Evolutionary conservation across 2,113 vertebrate species (phyloP).

Genomic region (Leptocoma aspasia): DNA sequence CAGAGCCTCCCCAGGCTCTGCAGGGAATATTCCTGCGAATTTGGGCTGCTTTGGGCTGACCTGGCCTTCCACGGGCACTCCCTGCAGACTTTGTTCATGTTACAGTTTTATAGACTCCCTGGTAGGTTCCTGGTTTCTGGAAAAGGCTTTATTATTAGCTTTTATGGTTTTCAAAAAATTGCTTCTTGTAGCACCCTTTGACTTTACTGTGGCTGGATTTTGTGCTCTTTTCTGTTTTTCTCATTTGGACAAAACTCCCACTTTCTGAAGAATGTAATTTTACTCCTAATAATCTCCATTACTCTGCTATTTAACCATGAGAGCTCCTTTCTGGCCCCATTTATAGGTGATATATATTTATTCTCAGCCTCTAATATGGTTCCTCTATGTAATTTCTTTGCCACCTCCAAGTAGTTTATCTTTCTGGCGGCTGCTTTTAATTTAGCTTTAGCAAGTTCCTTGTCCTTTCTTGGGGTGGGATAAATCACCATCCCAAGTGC

Average conservation of each 20-base stretch:
- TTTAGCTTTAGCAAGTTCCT: neutral
- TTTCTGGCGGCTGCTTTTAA: neutral
- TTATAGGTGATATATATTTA: neutral
- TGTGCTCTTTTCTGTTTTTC: neutral
- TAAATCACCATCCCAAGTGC: neutral
- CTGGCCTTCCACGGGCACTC: neutral
- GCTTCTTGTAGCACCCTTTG: neutral
- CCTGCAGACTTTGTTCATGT: neutral
- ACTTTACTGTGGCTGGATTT: neutral
- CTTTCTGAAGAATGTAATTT: neutral
- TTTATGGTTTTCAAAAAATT: neutral
- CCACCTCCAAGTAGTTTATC: constrained; percentile 11
- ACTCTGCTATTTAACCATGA: neutral
- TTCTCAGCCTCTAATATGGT: neutral
- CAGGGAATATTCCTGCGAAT: neutral
- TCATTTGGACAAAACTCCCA: neutral
- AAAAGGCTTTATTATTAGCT: neutral
- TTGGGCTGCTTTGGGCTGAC: neutral
- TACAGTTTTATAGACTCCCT: neutral
- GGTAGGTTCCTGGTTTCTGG: neutral
- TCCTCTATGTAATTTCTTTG: constrained; percentile 6
- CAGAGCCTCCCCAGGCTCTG: neutral
- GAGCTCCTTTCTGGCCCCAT: neutral
- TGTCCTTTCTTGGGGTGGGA: neutral
- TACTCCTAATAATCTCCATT: neutral